Evolutionary conservation across 2,113 vertebrate species (phyloP).

Genomic region (Heterotis niloticus): DNA sequence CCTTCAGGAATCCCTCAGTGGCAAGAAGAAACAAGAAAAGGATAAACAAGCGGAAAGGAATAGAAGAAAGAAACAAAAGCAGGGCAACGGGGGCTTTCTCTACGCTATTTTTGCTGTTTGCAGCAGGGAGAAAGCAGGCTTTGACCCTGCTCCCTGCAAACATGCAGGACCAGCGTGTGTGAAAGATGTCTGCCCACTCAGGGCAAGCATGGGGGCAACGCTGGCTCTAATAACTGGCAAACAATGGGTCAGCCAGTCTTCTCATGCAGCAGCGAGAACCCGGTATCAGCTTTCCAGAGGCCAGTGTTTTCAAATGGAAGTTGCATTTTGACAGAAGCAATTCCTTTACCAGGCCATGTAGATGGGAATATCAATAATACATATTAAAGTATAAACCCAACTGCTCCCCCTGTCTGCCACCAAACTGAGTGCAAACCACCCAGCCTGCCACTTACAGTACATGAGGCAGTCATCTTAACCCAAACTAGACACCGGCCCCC

Average conservation of each 20-base stretch:
- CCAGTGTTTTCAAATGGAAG: too few relatives aligned
- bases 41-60: slow-evolving; percentile 36
- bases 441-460: too few relatives aligned
- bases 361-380: too few relatives aligned
- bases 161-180: slow-evolving; percentile 27
- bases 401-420: neutral
- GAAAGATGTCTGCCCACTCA: neutral
- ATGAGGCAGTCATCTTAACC: too few relatives aligned
- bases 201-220: neutral
- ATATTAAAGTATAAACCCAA: neutral
- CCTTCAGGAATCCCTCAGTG: slow-evolving; percentile 38
- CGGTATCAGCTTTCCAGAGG: neutral
- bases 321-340: too few relatives aligned
- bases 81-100: slow-evolving; percentile 32
- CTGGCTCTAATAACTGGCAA: neutral
- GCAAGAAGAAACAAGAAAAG: slow-evolving; percentile 34
- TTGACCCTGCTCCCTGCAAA: slow-evolving; percentile 42
- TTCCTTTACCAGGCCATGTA: too few relatives aligned
- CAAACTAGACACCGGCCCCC: neutral
- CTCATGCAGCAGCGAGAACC: neutral
- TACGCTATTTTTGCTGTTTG: slow-evolving; percentile 36
- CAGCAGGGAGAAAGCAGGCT: slow-evolving; percentile 27
- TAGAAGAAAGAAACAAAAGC: slow-evolving; percentile 32
- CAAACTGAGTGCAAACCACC: neutral
- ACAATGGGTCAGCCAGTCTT: neutral